Percentiles rank a stretch among this genome's conserved stretches.
Conservation (phyloP, 2,113 vertebrate species). For the Struthidea cinerea region DNA sequence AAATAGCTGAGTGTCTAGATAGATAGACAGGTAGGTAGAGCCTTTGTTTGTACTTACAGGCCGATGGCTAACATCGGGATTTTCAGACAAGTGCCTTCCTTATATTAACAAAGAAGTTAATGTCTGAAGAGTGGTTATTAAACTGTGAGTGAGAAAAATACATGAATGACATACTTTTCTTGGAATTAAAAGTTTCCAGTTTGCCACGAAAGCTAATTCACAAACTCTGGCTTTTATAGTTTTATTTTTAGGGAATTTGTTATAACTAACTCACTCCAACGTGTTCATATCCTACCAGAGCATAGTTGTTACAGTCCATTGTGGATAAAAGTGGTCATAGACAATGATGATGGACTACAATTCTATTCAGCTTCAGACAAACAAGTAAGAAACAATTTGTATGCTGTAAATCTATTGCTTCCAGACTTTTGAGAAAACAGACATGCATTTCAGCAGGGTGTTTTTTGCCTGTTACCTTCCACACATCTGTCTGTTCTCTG, state of each 20-base stretch:
- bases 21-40: background rate
- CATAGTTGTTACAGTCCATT: background rate
- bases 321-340: background rate
- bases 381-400: background rate
- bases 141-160: conserved; percentile 2
- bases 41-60: background rate
- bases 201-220: background rate
- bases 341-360: background rate
- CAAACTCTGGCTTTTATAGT: background rate
- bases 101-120: background rate
- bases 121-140: background rate
- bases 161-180: background rate
- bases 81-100: conserved; percentile 16
- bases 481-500: background rate
- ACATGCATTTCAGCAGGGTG: background rate
- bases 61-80: background rate
- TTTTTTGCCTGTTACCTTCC: background rate
- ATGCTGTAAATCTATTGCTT: background rate
- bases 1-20: background rate
- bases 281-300: background rate
- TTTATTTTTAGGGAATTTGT: background rate
- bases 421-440: background rate
- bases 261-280: background rate
- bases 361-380: background rate
- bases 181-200: background rate